Evolutionary conservation across 92 coral and sea anemone species (phyloP).

Genomic region (Siderastrea siderea): DNA sequence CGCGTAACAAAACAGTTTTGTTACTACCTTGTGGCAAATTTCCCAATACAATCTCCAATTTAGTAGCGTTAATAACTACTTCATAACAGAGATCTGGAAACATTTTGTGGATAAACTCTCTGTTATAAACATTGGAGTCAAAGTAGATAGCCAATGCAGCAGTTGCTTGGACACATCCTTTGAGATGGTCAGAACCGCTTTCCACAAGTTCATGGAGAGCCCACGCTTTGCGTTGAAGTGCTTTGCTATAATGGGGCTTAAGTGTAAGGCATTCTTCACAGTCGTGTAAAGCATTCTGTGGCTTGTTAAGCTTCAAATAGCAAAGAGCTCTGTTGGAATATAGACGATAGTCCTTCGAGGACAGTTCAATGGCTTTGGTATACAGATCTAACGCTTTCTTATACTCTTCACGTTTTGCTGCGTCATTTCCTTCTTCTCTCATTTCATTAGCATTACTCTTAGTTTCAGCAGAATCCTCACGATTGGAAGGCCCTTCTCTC

Average conservation of each 20-base stretch:
- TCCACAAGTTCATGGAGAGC: slow-evolving; percentile 64
- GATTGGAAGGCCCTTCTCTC: slow-evolving; percentile 7
- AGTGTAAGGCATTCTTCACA: slow-evolving; percentile 70
- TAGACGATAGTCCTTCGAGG: slow-evolving; percentile 54
- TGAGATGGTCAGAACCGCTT: slow-evolving; percentile 12
- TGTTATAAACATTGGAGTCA: slow-evolving; percentile 35
- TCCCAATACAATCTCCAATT: slow-evolving; percentile 31
- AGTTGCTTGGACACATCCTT: slow-evolving; percentile 51
- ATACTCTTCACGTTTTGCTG: slow-evolving; percentile 50
- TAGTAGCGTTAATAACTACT: slow-evolving; percentile 40
- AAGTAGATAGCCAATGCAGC: slow-evolving; percentile 74
- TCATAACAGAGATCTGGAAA: slow-evolving; percentile 35
- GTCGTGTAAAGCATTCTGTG: slow-evolving; percentile 72
- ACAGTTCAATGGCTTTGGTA: slow-evolving; percentile 45
- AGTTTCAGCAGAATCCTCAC: not conserved
- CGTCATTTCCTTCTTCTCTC: slow-evolving; percentile 67
- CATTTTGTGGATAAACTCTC: slow-evolving; percentile 28
- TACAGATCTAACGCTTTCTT: slow-evolving; percentile 47
- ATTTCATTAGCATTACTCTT: slow-evolving; percentile 40
- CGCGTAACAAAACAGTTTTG: slow-evolving; percentile 67
- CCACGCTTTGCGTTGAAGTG: slow-evolving; percentile 34
- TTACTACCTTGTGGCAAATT: not conserved
- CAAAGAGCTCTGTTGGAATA: not conserved
- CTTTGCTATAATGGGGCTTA: not conserved
- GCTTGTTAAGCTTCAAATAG: not conserved